These are phyloP conservation scores for Leptosomus discolor DNA, from an alignment of 2,113 vertebrate species.

Conservation along the genomic window DNA sequence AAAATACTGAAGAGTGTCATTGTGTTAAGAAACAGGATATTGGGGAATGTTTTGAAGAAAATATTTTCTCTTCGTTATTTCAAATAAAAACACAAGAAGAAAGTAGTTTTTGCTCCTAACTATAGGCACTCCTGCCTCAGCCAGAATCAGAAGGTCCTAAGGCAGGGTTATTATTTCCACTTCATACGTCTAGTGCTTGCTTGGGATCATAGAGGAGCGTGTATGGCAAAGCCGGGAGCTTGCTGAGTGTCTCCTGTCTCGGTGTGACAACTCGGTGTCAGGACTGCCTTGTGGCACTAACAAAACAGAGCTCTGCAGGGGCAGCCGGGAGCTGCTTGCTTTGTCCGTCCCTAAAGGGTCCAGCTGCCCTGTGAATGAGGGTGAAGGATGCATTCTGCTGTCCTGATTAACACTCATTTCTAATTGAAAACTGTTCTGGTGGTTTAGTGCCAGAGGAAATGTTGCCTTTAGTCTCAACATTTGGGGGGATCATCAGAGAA, in stretches of 20 bases:
- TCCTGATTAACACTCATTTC: not conserved
- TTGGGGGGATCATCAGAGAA: not conserved
- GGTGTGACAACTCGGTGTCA: rapidly evolving
- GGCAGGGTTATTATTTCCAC: not conserved
- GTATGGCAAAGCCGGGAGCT: not conserved
- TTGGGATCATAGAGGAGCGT: not conserved
- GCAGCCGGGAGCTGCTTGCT: not conserved
- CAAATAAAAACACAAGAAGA: not conserved
- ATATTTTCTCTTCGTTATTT: not conserved
- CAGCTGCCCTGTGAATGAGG: not conserved
- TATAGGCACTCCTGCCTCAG: not conserved
- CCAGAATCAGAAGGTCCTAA: not conserved
- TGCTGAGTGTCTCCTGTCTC: rapidly evolving
- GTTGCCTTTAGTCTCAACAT: not conserved
- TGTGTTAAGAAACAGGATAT: not conserved
- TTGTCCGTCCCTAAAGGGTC: not conserved
- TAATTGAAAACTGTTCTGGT: not conserved
- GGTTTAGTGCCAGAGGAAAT: not conserved
- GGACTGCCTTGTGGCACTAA: not conserved
- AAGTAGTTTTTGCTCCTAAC: not conserved
- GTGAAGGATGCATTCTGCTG: not conserved
- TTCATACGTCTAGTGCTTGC: not conserved
- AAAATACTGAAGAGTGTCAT: rapidly evolving
- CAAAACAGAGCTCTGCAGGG: not conserved
- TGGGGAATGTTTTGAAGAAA: not conserved